phyloP scores from a whole-genome alignment of 2,797 vertebrate genomes.

The Ctenochaetus hawaiiensis region DNA sequence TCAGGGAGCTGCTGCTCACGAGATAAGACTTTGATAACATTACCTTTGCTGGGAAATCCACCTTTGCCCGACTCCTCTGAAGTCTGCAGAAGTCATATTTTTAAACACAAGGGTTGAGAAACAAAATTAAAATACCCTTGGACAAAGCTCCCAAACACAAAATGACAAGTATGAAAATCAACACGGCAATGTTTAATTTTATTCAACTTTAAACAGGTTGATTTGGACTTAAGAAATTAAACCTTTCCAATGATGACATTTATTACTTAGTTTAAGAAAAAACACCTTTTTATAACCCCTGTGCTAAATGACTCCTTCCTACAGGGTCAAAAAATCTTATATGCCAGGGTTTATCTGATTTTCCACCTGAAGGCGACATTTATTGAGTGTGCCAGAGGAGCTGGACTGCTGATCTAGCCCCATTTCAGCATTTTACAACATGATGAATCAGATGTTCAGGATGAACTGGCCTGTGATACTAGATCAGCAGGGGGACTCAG shows the following conservation, averaged over 20 bases:
- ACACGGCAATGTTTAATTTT: neutral
- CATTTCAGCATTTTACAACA: slow-evolving; percentile 53
- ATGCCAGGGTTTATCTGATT: slow-evolving; percentile 46
- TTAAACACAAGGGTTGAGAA: slow-evolving; percentile 3
- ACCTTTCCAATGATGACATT: slow-evolving; percentile 23
- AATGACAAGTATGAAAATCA: neutral
- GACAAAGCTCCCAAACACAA: neutral
- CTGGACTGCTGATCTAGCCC: slow-evolving; percentile 45
- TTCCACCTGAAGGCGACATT: slow-evolving; percentile 54
- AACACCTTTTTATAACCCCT: neutral
- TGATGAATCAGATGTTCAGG: slow-evolving; percentile 56
- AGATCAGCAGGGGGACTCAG: slow-evolving; percentile 35
- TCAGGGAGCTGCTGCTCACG: slow-evolving; percentile 84
- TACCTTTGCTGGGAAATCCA: slow-evolving; percentile 43
- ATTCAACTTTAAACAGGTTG: neutral
- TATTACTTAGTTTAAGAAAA: slow-evolving; percentile 23
- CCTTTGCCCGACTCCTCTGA: slow-evolving; percentile 5
- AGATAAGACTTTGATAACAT: slow-evolving; percentile 86
- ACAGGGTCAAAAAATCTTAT: slow-evolving; percentile 13
- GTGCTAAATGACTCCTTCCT: slow-evolving; percentile 21
- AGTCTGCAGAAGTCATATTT: slow-evolving; percentile 21
- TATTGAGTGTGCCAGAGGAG: slow-evolving; percentile 56
- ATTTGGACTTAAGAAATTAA: slow-evolving; percentile 16
- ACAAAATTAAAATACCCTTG: neutral
- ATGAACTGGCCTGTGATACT: slow-evolving; percentile 36